These are phyloP conservation scores for Silurus glanis DNA, from an alignment of 2,113 vertebrate species.

Conservation along the genomic window DNA sequence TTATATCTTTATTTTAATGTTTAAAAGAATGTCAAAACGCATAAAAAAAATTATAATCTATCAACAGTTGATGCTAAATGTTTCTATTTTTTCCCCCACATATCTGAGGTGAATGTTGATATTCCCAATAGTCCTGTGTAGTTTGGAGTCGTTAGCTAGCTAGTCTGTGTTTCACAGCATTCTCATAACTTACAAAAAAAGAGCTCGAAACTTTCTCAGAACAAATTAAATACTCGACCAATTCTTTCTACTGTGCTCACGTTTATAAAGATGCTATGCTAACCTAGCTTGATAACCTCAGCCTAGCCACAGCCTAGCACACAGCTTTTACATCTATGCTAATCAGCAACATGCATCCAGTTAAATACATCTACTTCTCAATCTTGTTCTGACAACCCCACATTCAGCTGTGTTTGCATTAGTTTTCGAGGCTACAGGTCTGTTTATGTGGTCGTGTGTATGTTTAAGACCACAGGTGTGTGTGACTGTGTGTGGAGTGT, in stretches of 20 bases:
- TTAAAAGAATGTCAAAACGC: neutral
- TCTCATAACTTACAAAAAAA: neutral
- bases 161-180: neutral
- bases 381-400: neutral
- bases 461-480: conserved; percentile 18
- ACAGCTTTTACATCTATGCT: neutral
- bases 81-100: neutral
- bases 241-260: neutral
- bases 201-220: neutral
- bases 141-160: neutral
- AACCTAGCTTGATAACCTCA: neutral
- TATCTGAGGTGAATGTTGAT: neutral
- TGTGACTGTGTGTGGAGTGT: conserved; percentile 21
- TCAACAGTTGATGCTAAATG: neutral
- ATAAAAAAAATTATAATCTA: neutral
- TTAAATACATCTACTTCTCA: neutral
- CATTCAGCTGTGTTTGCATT: neutral
- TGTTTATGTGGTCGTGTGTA: conserved; percentile 16
- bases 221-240: too few relatives aligned
- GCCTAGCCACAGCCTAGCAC: neutral
- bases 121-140: neutral
- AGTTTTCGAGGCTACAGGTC: conserved; percentile 7
- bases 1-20: neutral
- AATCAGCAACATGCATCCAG: neutral
- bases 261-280: neutral